Evolutionary conservation across 2,888 invertebrate species (phyloP).

Genomic region (Rhogogaster chlorosoma): DNA sequence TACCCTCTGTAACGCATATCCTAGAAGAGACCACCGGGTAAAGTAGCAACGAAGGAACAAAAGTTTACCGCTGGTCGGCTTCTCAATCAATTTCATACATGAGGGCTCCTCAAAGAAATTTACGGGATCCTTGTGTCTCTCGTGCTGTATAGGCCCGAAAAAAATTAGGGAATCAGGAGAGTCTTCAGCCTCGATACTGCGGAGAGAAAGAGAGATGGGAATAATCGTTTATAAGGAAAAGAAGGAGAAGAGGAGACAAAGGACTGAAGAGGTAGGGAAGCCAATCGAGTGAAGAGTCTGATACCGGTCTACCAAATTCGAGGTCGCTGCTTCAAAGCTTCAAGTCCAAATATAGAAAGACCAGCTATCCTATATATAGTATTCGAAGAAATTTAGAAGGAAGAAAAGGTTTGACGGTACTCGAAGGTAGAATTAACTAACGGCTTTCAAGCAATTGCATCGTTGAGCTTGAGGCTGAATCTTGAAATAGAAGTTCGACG

Average conservation of each 20-base stretch:
- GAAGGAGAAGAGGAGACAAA: constrained; percentile 34
- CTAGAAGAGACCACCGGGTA: background rate
- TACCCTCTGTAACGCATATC: background rate
- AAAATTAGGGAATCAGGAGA: constrained; percentile 18
- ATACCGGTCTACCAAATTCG: constrained; percentile 38
- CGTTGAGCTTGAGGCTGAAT: background rate
- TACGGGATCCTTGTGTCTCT: constrained; percentile 35
- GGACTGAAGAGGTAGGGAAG: background rate
- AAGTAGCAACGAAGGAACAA: constrained; percentile 19
- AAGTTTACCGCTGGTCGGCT: background rate
- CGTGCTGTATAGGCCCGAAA: background rate
- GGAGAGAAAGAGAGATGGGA: background rate
- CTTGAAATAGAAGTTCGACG: background rate
- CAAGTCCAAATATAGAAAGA: constrained; percentile 23
- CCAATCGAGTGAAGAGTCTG: constrained; percentile 45
- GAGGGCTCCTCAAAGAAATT: constrained; percentile 33
- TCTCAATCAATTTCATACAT: constrained; percentile 46
- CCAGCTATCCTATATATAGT: background rate
- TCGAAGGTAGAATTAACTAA: background rate
- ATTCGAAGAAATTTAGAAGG: constrained; percentile 8
- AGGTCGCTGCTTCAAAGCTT: constrained; percentile 33
- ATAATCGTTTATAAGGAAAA: background rate
- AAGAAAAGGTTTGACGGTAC: constrained; percentile 22
- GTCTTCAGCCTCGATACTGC: background rate
- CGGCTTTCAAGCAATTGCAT: constrained; percentile 6